A percentile compares a stretch with the other conserved stretches of the same genome.
Evolutionary conservation across 2,797 vertebrate species (phyloP).

Genomic region (Amblyraja radiata): DNA sequence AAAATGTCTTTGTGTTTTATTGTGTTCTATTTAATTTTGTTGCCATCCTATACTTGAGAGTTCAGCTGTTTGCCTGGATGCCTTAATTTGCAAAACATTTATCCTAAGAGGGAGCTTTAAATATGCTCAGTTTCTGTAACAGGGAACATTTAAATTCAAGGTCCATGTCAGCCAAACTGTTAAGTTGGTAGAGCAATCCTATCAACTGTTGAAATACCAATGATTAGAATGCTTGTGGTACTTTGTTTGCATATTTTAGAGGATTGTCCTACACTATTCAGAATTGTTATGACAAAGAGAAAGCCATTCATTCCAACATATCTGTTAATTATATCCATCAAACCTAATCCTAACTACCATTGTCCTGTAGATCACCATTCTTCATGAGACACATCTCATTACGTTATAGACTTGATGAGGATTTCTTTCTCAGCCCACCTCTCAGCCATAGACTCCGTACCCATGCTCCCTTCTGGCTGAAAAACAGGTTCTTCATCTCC

Average conservation of each 20-base stretch:
- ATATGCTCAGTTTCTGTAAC: not conserved
- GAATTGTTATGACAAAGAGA: no score
- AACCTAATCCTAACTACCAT: no score
- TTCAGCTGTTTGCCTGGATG: not conserved
- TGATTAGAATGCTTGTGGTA: not conserved
- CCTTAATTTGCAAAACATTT: not conserved
- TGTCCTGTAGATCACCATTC: no score
- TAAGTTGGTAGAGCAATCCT: not conserved
- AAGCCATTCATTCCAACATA: no score
- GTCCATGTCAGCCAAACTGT: not conserved
- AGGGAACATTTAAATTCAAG: constrained; percentile 1
- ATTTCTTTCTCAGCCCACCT: no score
- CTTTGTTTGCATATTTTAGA: not conserved
- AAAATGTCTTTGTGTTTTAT: not conserved
- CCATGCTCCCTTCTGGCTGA: no score
- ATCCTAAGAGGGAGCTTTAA: not conserved
- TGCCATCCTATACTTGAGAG: not conserved
- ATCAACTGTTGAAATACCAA: not conserved
- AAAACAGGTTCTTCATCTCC: no score
- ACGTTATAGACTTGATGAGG: no score
- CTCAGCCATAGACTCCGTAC: no score
- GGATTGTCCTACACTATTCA: not conserved
- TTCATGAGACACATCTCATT: no score
- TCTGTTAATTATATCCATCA: no score
- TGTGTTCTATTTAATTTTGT: not conserved